These are phyloP conservation scores for Phrynocephalus vlangalii DNA, from an alignment of 2,797 vertebrate species.

Conservation along the genomic window DNA sequence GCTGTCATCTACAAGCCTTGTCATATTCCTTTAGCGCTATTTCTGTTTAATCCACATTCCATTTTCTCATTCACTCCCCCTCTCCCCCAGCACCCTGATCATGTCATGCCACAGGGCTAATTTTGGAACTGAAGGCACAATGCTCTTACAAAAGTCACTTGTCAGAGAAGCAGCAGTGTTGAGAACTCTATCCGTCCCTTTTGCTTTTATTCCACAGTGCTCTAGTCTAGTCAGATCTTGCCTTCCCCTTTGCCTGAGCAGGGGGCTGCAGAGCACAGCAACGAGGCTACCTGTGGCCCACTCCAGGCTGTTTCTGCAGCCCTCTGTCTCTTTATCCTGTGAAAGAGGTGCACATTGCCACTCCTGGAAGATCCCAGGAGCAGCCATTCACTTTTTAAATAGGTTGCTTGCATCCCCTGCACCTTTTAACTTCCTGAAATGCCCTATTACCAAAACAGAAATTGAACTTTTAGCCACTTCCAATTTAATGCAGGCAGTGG, in stretches of 20 bases:
- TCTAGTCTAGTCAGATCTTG: background rate
- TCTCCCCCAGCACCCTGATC: background rate
- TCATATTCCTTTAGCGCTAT: background rate
- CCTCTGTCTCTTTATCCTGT: too few relatives aligned
- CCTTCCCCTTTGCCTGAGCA: background rate
- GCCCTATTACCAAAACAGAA: too few relatives aligned
- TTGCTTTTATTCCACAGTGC: background rate
- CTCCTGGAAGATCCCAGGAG: too few relatives aligned
- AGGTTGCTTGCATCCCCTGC: too few relatives aligned
- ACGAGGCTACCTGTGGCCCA: too few relatives aligned
- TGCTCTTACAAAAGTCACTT: constrained; percentile 14
- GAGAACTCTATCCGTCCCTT: background rate
- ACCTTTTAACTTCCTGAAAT: too few relatives aligned
- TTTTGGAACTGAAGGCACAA: constrained; percentile 30
- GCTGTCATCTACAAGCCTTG: background rate
- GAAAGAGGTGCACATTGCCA: too few relatives aligned
- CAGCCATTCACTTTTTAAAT: too few relatives aligned
- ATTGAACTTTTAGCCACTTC: too few relatives aligned
- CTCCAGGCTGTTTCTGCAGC: too few relatives aligned
- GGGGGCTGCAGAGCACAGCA: too few relatives aligned
- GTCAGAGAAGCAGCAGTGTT: background rate
- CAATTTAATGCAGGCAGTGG: too few relatives aligned
- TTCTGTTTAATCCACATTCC: constrained; percentile 16
- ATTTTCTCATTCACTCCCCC: background rate
- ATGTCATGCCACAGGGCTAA: constrained; percentile 25